Conservation (phyloP, 2,113 vertebrate genomes). For the Lycaon pictus region DNA sequence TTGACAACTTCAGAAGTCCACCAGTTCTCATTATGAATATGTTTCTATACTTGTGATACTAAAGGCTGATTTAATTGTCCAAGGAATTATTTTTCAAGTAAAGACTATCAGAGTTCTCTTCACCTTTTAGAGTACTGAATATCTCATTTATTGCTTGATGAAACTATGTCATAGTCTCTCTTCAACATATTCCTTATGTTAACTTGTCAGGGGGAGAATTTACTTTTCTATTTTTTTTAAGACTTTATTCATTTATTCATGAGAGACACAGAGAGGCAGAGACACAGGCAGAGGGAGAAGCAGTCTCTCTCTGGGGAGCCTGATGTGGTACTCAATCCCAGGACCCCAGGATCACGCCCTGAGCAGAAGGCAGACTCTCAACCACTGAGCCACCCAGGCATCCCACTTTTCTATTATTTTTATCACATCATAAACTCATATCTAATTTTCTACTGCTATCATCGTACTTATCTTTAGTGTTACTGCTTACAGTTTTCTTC, state of each 20-base stretch:
- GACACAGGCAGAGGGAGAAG: too few relatives aligned
- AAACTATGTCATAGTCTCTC: not conserved
- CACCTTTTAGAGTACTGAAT: not conserved
- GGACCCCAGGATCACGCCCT: too few relatives aligned
- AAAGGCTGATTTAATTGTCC: not conserved
- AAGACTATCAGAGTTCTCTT: not conserved
- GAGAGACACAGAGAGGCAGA: too few relatives aligned
- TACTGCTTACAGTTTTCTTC: not conserved
- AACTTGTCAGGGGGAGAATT: not conserved
- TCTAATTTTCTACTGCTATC: not conserved
- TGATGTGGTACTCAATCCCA: too few relatives aligned
- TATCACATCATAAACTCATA: not conserved
- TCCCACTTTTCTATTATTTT: not conserved
- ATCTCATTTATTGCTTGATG: not conserved
- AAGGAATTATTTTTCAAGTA: not conserved
- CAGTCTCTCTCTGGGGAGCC: too few relatives aligned
- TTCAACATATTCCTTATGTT: not conserved
- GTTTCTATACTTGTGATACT: not conserved
- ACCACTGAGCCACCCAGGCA: too few relatives aligned
- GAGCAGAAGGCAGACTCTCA: too few relatives aligned
- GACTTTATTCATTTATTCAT: too few relatives aligned
- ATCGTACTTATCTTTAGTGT: constrained; percentile 26
- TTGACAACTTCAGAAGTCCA: not conserved
- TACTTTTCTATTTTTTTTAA: not conserved
- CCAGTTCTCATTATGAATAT: not conserved